These are phyloP conservation scores for Automeris io DNA, from an alignment of 2,888 invertebrate genomes.

Conservation along the genomic window DNA sequence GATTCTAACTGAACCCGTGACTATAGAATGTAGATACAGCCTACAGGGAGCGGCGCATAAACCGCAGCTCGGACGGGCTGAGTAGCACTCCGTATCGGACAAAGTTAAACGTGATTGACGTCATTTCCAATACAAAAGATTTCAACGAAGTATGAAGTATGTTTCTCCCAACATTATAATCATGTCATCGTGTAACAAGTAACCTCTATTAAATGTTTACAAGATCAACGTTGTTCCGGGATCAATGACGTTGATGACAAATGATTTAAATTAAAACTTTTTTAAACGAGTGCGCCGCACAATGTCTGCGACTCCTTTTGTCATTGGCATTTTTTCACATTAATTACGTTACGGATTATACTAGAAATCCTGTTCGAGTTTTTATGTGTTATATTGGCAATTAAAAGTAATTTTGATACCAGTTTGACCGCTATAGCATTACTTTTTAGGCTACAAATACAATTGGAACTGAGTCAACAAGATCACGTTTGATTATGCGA, in stretches of 20 bases:
- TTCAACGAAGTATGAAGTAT: conserved; percentile 27
- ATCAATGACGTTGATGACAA: conserved; percentile 9
- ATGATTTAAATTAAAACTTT: conserved; percentile 17
- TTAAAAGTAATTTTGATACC: conserved; percentile 13
- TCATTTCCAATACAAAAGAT: conserved; percentile 33
- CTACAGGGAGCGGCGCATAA: too few species aligned
- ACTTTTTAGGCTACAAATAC: conserved; percentile 15
- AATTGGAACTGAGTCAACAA: conserved; percentile 6
- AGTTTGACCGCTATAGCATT: conserved; percentile 18
- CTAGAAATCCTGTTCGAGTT: conserved; percentile 53
- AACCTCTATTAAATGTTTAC: not conserved
- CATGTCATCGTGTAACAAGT: not conserved
- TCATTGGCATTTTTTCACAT: conserved; percentile 45
- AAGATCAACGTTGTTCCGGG: not conserved
- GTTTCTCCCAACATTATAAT: not conserved
- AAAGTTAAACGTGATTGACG: too few species aligned
- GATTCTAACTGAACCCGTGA: too few species aligned
- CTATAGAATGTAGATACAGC: too few species aligned
- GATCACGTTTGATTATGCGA: conserved; percentile 2
- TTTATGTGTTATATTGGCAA: conserved; percentile 22
- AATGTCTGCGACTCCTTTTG: conserved; percentile 40
- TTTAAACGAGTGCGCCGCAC: conserved; percentile 34
- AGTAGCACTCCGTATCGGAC: too few species aligned
- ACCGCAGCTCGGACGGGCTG: too few species aligned
- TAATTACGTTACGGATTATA: conserved; percentile 38